phyloP scores from a whole-genome alignment of 1,140 invertebrate species.

The Brachionus paranguensis region DNA sequence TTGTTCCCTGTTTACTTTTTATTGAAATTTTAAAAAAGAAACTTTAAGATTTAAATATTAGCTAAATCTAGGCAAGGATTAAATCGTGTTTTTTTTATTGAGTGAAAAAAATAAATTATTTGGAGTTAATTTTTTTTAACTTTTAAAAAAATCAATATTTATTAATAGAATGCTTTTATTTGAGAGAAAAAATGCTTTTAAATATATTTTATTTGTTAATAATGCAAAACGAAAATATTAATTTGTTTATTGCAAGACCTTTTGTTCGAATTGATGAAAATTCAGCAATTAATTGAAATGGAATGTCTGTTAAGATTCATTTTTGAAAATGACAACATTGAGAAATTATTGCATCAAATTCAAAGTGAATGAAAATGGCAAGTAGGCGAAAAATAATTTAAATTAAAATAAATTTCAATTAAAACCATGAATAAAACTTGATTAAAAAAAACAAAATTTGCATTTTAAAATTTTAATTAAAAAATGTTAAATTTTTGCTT shows the following conservation, averaged over 20 bases:
- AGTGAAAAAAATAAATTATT: not conserved
- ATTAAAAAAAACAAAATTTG: not conserved
- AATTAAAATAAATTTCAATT: not conserved
- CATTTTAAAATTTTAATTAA: not conserved
- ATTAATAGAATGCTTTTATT: not conserved
- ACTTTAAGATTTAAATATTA: not conserved
- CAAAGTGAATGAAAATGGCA: not conserved
- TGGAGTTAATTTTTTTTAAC: not conserved
- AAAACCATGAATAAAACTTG: not conserved
- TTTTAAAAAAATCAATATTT: not conserved
- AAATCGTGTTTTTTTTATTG: not conserved
- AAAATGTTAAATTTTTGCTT: not conserved
- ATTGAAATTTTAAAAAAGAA: not conserved
- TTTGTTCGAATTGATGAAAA: too few species aligned
- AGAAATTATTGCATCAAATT: too few species aligned
- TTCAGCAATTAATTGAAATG: too few species aligned
- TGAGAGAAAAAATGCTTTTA: too few species aligned
- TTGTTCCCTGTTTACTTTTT: not conserved
- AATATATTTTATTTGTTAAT: too few species aligned
- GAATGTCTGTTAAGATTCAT: too few species aligned
- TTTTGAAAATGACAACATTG: too few species aligned
- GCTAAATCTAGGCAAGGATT: not conserved
- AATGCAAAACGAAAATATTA: too few species aligned
- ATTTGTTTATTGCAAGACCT: too few species aligned
- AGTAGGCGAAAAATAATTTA: not conserved